Evolutionary conservation across 92 coral and sea anemone genomes (phyloP).

Genomic region (Blastomussa wellsi): DNA sequence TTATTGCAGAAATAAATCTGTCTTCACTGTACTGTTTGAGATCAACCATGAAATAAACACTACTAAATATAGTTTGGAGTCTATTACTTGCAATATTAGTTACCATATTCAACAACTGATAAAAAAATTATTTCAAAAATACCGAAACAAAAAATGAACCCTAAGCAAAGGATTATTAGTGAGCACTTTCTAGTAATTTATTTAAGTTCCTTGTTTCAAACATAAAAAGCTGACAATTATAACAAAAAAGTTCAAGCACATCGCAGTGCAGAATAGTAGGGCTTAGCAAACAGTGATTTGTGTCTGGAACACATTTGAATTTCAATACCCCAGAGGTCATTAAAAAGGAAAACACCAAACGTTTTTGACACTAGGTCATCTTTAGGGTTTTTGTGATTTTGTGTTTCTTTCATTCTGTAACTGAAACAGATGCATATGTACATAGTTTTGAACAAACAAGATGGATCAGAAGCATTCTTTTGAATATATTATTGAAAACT

Average conservation of each 20-base stretch:
- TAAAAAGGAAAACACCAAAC: too few relatives aligned
- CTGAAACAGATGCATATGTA: neutral
- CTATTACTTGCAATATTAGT: neutral
- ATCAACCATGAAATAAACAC: neutral
- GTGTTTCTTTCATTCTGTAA: neutral
- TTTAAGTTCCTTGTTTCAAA: neutral
- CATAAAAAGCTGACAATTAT: neutral
- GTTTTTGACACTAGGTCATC: too few relatives aligned
- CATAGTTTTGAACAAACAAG: neutral
- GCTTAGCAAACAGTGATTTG: too few relatives aligned
- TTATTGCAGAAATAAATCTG: neutral
- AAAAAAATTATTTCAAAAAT: neutral
- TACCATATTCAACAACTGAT: neutral
- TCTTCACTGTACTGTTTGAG: neutral
- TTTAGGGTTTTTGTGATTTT: too few relatives aligned
- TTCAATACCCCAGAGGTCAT: too few relatives aligned
- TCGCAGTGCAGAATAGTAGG: too few relatives aligned
- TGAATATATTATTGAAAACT: neutral
- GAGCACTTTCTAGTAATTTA: neutral
- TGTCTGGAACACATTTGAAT: too few relatives aligned
- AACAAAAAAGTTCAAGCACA: too few relatives aligned
- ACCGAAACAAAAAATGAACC: neutral
- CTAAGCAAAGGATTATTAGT: too few relatives aligned
- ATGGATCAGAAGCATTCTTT: neutral
- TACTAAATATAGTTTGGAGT: neutral